These are phyloP conservation scores for Podarcis lilfordi DNA, from an alignment of 2,797 vertebrate genomes.

Conservation along the genomic window DNA sequence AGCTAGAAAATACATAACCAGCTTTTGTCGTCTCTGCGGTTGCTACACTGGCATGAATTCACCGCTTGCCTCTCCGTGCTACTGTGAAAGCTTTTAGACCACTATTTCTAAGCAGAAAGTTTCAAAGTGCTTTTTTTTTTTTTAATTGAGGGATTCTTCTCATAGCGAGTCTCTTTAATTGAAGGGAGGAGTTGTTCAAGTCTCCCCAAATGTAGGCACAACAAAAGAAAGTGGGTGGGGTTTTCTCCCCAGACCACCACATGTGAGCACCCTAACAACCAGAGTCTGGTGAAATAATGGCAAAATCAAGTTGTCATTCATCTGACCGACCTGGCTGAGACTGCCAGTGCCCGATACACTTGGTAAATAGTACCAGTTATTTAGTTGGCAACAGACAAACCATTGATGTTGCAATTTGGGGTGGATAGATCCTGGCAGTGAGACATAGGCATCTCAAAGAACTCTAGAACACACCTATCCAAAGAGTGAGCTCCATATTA, in stretches of 20 bases:
- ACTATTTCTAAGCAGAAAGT: slow-evolving; percentile 11
- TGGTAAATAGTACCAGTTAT: neutral
- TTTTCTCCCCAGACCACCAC: neutral
- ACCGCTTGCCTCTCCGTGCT: slow-evolving; percentile 6
- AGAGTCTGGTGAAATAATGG: neutral
- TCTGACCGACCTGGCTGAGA: neutral
- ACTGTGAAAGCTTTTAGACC: slow-evolving; percentile 1
- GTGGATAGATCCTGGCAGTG: neutral
- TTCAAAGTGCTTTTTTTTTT: slow-evolving; percentile 45
- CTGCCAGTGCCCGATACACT: neutral
- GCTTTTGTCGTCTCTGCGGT: slow-evolving; percentile 52
- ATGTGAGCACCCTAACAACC: neutral
- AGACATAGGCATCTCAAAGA: neutral
- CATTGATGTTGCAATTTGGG: neutral
- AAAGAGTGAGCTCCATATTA: neutral
- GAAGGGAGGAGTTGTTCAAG: neutral
- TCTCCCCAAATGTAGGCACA: neutral
- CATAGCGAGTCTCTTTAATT: slow-evolving; percentile 8
- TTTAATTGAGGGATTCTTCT: slow-evolving; percentile 11
- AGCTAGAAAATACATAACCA: slow-evolving; percentile 59
- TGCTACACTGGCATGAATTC: slow-evolving; percentile 40
- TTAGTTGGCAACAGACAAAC: too few relatives aligned
- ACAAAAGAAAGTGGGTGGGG: neutral
- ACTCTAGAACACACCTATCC: neutral
- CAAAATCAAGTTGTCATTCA: neutral